Base-by-base conservation (phyloP, 1,140 invertebrate species). In the Druon quercuslanigerum region DNA sequence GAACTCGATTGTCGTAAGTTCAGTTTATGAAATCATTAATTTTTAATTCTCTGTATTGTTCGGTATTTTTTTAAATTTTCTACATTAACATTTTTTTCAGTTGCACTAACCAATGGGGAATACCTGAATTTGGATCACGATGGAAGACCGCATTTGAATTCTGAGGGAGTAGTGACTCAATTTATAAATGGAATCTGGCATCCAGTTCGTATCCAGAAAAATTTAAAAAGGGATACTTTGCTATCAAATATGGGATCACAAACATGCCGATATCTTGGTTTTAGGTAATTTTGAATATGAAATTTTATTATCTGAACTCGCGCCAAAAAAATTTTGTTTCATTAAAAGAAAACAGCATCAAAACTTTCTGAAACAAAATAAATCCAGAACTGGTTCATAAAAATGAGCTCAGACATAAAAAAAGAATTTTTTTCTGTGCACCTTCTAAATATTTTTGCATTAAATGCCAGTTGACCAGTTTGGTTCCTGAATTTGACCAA, bases 1-100 rank as follows among this genome's bases (percentile, higher is more conserved):
- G 96, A 96, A 92, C 81, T 89, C n/a, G 92, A 94, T 84, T 95
- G 95, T 85, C 92, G 94, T 95, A 88, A 92, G 94, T 89, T 8
- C 40, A 0, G 0, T 56, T 8, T 54, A 8, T 52, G 50, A 46
- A 50, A 56, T 52, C 50, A 50, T 70, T 73, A 75, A 80, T 77
- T 11, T 17, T 40, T 54, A 73, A 76, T 4, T 74, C 46, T 71
- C 40, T 66, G 20, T 33, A 3, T 71, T 75, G 11, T 14, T 5
- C 12, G 60, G 60, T 19, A 16, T 51, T 74, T 77, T 3, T 56
- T 20, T 12, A 77, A 51, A 3, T 33, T 33, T 33, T 5, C 19
- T 57, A 33, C 4, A 1, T 60, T 1, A 14, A 25, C 6, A 79
- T 13, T 71, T 25, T 92, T 92, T 75, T 85, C 13, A 96, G 95